Conservation (phyloP, 2,113 vertebrate genomes). For the Kryptolebias marmoratus region DNA sequence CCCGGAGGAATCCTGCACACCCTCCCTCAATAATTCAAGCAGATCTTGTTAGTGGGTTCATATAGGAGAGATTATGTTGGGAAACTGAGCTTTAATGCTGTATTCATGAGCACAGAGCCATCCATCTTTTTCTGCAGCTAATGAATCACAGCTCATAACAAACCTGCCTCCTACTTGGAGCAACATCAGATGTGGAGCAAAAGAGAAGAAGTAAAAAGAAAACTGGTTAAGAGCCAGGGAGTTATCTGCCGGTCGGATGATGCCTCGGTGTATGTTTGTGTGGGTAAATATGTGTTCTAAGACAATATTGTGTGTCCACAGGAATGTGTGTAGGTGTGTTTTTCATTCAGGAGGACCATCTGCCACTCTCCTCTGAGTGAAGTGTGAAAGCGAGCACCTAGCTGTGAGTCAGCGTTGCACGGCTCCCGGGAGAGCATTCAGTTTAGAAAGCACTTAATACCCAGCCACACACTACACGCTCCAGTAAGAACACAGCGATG, state of each 20-base stretch:
- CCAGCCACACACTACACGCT: constrained; percentile 49
- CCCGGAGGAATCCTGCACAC: not conserved
- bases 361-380: constrained; percentile 62
- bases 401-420: constrained; percentile 72
- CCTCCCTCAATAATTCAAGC: not conserved
- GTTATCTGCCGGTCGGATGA: constrained; percentile 6
- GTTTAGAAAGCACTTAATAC: constrained; percentile 74
- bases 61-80: not conserved
- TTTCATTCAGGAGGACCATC: constrained; percentile 69
- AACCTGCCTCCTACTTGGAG: not conserved
- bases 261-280: constrained; percentile 21
- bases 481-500: constrained; percentile 46
- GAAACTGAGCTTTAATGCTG: not conserved
- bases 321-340: constrained; percentile 50
- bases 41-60: constrained; percentile 3
- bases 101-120: not conserved
- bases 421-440: constrained; percentile 68
- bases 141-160: constrained; percentile 10
- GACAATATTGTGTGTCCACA: constrained; percentile 18
- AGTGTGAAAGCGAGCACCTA: constrained; percentile 71
- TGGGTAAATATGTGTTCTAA: constrained; percentile 25
- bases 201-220: not conserved
- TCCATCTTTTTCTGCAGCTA: constrained; percentile 11
- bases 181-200: constrained; percentile 14
- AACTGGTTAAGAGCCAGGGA: constrained; percentile 1